These are phyloP conservation scores for Ciona savignyi DNA, from an alignment of 23 tunicate genomes.

Conservation along the genomic window DNA sequence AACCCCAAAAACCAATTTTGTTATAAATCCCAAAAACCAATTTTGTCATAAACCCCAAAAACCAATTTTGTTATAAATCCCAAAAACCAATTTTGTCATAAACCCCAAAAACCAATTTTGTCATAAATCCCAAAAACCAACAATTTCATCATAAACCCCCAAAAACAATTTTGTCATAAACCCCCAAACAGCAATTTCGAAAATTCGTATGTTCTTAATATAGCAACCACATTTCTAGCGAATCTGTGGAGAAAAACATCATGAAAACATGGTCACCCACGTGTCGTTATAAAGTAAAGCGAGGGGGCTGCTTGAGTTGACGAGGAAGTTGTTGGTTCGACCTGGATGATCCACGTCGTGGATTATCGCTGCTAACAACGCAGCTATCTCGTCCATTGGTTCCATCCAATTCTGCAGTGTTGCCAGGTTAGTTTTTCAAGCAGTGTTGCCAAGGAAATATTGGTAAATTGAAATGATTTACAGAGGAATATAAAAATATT, in stretches of 20 bases:
- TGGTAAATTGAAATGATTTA: no score
- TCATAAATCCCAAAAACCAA: neutral
- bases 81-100: neutral
- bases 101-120: neutral
- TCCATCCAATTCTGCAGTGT: conserved; percentile 62
- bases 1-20: no score
- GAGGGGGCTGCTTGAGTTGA: conserved; percentile 49
- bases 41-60: no score
- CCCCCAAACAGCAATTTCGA: no score
- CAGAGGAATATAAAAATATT: no score
- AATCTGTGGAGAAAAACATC: neutral
- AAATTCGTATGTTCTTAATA: no score
- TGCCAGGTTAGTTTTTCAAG: neutral
- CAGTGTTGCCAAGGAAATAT: no score
- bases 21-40: no score
- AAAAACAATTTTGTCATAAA: no score
- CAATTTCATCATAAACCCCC: no score
- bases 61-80: no score
- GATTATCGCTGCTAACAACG: conserved; percentile 63
- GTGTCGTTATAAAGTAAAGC: conserved; percentile 82
- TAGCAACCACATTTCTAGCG: no score
- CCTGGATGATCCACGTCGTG: conserved; percentile 91
- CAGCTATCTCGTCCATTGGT: conserved; percentile 45
- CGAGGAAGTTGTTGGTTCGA: conserved; percentile 63
- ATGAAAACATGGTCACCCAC: conserved; percentile 8